phyloP scores from a whole-genome alignment of 2,797 vertebrate genomes.

The Astyanax mexicanus region DNA sequence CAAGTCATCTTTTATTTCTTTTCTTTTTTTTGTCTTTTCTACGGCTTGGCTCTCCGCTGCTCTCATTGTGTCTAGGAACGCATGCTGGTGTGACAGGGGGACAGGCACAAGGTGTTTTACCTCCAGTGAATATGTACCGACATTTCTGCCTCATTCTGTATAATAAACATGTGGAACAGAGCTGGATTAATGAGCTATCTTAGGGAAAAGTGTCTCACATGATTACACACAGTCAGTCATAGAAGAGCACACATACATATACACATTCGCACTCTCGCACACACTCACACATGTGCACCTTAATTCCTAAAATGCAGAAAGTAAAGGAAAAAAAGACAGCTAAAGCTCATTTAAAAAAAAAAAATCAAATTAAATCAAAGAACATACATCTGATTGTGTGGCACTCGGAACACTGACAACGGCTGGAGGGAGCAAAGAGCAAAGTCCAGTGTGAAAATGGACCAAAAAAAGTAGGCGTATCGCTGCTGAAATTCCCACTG shows the following conservation, averaged over 20 bases:
- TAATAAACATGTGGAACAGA: conserved; percentile 53
- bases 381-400: conserved; percentile 40
- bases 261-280: conserved; percentile 53
- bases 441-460: conserved; percentile 57
- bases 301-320: no score
- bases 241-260: conserved; percentile 44
- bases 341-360: no score
- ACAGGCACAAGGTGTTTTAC: no score
- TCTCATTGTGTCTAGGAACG: background rate
- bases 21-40: no score
- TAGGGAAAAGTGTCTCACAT: conserved; percentile 22
- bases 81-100: background rate
- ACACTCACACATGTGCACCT: conserved; percentile 16
- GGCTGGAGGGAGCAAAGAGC: conserved; percentile 60
- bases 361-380: conserved; percentile 61
- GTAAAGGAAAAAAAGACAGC: no score
- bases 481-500: conserved; percentile 61
- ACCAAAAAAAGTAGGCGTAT: conserved; percentile 46
- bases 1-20: background rate
- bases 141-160: conserved; percentile 50
- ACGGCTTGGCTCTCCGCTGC: conserved; percentile 1
- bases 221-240: conserved; percentile 36
- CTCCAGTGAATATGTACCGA: conserved; percentile 28
- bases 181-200: conserved; percentile 38
- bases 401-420: conserved; percentile 58